These are phyloP conservation scores for Eptesicus fuscus DNA, from an alignment of 2,113 vertebrate species.

Conservation along the genomic window DNA sequence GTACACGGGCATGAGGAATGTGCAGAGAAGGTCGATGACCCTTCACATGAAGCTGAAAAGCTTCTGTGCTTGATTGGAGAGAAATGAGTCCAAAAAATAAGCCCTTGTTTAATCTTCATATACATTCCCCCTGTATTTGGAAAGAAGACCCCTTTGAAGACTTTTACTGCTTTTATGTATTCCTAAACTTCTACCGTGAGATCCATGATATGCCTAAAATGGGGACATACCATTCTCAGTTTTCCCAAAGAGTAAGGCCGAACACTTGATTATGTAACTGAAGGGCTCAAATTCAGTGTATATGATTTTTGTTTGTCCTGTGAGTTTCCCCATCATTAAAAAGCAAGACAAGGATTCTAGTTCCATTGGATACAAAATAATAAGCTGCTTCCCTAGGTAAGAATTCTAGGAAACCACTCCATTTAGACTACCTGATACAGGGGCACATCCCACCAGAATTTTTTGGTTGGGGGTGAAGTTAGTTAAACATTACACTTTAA, in stretches of 20 bases:
- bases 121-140: not conserved
- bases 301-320: not conserved
- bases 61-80: not conserved
- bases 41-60: not conserved
- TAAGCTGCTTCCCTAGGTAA: not conserved
- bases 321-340: not conserved
- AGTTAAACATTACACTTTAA: not conserved
- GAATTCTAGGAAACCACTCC: not conserved
- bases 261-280: not conserved
- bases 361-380: not conserved
- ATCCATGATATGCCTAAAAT: not conserved
- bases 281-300: not conserved
- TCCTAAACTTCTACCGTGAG: not conserved
- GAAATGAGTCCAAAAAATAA: not conserved
- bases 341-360: not conserved
- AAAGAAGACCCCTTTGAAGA: not conserved
- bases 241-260: not conserved
- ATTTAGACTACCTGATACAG: not conserved
- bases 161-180: not conserved
- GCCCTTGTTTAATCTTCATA: not conserved
- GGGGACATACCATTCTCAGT: not conserved
- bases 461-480: not conserved
- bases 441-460: not conserved
- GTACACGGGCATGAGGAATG: not conserved
- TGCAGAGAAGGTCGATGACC: not conserved